Conservation (phyloP, 1,140 invertebrate genomes). For the Orchestia grillus region DNA sequence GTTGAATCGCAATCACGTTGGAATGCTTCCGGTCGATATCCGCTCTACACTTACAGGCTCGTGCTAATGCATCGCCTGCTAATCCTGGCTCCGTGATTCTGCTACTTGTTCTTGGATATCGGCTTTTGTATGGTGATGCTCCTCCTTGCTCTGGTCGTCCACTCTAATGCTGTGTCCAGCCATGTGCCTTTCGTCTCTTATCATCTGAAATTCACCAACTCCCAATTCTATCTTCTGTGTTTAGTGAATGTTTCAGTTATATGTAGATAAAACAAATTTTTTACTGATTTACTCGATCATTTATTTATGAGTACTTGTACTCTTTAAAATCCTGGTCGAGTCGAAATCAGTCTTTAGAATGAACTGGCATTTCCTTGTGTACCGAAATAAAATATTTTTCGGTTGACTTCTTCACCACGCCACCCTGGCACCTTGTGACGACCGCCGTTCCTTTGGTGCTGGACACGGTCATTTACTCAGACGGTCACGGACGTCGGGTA, state of each 20-base stretch:
- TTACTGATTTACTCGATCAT: background rate
- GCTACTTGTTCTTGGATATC: background rate
- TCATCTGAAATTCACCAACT: background rate
- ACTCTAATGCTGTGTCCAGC: background rate
- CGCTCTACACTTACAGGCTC: background rate
- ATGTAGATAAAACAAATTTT: background rate
- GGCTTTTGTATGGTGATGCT: background rate
- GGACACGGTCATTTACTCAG: slow-evolving; percentile 25
- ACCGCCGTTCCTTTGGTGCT: slow-evolving; percentile 20
- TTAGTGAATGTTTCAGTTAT: background rate
- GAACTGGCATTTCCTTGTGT: background rate
- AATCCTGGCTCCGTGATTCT: background rate
- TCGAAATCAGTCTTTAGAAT: background rate
- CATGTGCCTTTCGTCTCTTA: background rate
- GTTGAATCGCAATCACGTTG: background rate
- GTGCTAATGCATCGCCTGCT: background rate
- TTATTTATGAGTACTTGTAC: background rate
- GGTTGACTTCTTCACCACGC: background rate
- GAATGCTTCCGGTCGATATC: background rate
- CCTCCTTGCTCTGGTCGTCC: no score
- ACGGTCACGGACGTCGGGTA: slow-evolving; percentile 26
- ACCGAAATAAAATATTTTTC: background rate
- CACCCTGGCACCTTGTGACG: slow-evolving; percentile 6
- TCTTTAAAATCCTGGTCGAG: background rate
- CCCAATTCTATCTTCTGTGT: background rate